phyloP scores from a whole-genome alignment of 2,888 invertebrate species.

The Aquatica leii region DNA sequence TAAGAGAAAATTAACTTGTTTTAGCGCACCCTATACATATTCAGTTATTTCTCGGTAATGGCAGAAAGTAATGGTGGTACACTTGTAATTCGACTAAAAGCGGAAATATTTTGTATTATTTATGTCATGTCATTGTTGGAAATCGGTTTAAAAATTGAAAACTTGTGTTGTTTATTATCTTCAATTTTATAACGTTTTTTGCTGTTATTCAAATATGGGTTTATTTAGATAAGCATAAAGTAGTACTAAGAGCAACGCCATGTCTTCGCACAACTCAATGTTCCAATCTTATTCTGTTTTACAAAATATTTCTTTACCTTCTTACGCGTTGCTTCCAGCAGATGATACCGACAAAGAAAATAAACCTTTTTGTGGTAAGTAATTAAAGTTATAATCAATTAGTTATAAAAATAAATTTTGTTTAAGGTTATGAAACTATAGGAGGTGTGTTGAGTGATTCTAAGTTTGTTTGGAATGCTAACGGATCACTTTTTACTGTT shows the following conservation, averaged over 20 bases:
- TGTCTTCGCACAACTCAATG: not conserved
- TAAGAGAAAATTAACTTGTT: too few species aligned
- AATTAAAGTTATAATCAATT: not conserved
- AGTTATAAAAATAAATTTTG: not conserved
- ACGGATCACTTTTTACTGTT: conserved; percentile 75
- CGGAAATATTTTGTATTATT: too few species aligned
- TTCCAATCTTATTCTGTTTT: conserved; percentile 14
- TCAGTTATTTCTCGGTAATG: too few species aligned
- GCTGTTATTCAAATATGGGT: too few species aligned
- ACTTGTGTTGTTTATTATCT: too few species aligned
- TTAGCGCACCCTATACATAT: too few species aligned
- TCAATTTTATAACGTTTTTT: too few species aligned
- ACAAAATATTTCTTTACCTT: conserved; percentile 15
- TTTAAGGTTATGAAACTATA: conserved; percentile 50
- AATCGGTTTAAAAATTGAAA: too few species aligned
- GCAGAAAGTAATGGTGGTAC: too few species aligned
- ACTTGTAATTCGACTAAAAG: too few species aligned
- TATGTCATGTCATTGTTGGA: too few species aligned
- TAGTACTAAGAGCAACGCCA: not conserved
- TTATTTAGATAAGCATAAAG: too few species aligned
- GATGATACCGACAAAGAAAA: conserved; percentile 24
- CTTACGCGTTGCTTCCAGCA: not conserved
- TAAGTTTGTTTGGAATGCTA: conserved; percentile 74
- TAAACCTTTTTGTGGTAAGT: conserved; percentile 12
- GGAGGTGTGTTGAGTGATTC: conserved; percentile 73